Evolutionary conservation across 2,888 invertebrate species (phyloP), one percentile per base, ranked within the genome.

Genomic region (Acheta domesticus): DNA sequence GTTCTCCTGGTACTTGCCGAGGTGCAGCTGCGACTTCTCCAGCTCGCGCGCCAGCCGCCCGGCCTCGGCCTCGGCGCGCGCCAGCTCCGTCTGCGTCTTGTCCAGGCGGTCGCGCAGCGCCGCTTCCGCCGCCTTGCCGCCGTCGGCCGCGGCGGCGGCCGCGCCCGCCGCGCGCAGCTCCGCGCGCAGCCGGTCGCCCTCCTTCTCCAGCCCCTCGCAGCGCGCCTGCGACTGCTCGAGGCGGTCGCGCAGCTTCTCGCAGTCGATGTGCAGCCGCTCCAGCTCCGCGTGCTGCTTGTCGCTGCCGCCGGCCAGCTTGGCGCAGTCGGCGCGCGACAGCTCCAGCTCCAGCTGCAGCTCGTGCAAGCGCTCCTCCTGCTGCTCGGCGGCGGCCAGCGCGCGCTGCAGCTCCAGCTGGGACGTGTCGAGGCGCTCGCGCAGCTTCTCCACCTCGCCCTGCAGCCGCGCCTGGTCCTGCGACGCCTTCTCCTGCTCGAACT

Each of bases 181-280:
- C 80, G 92, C 88, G 83, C 93, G 91, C 84, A 94, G 89, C 84
- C 93, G 91, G 84, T 94, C 94, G 83, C 94, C 93, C 85, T 95
- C 94, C 83, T 86, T 86, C 84, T 93, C 93, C 80, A 93, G 86
- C 84, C 92, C 92, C 80, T 93, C 93, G 79, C 91, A 89, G 82
- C 92, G 91, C 80, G 91, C 86, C 84, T 93, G 93, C n/a, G 95
- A 88, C 87, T 95, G 95, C 85, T 96, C 96, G 86, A 95, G 93
- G 82, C 95, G 90, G 84, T 96, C 96, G 83, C 94, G 91, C 82
- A 95, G 91, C 88, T 96, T 96, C 86, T 96, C 96, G 84, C 94
- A 93, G 87, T 96, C 96, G 86, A 96, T 95, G 85, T 94, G 93
- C 83, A 95, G 93, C 76, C 95, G 90, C 86, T 95, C 96, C 84